Base-by-base conservation (phyloP, 1,140 invertebrate species). In the Antheraea pernyi region DNA sequence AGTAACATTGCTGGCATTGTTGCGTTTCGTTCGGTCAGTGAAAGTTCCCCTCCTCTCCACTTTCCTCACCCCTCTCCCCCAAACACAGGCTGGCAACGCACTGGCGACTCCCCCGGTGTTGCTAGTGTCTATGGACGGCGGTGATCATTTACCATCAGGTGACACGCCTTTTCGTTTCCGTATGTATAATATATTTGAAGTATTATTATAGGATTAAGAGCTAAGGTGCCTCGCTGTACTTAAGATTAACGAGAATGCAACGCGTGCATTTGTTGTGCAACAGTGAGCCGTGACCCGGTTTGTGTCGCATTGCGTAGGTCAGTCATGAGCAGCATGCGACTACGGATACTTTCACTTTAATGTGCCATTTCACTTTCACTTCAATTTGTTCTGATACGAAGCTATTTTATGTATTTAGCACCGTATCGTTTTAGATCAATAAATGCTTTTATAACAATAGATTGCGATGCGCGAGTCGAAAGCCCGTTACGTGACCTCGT, bases 291-390 rank as follows among this genome's bases (percentile, higher is more conserved):
- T 83, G 84, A 76, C 85, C 82, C 67, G 84, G 77, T 82, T 90
- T 69, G 67, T 73, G 68, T 67, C 73, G 81, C 79, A 82, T 90
- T 86, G 86, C 86, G 88, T 90, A 86, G 86, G 86, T 91, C 88
- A 89, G 82, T 78, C 84, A 80, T 79, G 77, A 79, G 73, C 75
- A 73, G 65, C 66, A 69, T 71, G 70, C 70, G 61, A 71, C 73
- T 76, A 75, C 76, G 46, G 46, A 53, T 53, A 87, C 86, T 88
- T 91, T 87, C 86, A 81, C 86, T 65, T 75, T 78, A 78, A 73
- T 70, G 63, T 68, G 59, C 74, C 77, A 78, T 78, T 86, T 83
- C 79, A 89, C 88, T 91, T 88, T 87, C 84, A 86, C 84, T 85
- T 42, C 63, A 72, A 53, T 53, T 53, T 53, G 46, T 2, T 53